These are phyloP conservation scores for Scylla paramamosain DNA, from an alignment of 1,140 invertebrate species.

Conservation along the genomic window DNA sequence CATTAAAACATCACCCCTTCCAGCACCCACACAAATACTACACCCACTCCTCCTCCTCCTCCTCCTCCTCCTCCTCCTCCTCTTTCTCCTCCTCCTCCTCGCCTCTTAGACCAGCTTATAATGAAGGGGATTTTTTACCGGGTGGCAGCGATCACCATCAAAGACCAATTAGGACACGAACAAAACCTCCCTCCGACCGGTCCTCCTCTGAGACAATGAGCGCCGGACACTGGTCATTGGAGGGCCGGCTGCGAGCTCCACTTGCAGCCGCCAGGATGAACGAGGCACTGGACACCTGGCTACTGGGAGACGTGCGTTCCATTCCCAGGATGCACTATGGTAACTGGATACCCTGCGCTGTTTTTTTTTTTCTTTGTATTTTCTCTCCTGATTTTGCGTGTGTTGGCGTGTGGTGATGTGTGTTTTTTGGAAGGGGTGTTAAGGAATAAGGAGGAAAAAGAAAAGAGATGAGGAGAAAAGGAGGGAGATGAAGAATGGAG, in stretches of 20 bases:
- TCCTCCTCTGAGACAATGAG: constrained; percentile 53
- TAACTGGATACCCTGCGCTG: not conserved
- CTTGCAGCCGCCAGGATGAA: not conserved
- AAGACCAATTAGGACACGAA: constrained; percentile 66
- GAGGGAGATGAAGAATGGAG: not conserved
- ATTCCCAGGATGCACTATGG: not conserved
- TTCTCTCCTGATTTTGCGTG: too few species aligned
- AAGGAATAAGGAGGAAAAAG: not conserved
- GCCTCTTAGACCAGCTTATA: constrained; percentile 48
- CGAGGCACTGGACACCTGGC: not conserved
- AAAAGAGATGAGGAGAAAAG: not conserved
- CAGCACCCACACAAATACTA: not conserved
- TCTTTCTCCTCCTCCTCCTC: not conserved
- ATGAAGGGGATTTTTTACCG: constrained; percentile 58
- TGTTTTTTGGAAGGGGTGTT: not conserved
- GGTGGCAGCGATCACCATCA: constrained; percentile 63
- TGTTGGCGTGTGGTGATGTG: not conserved
- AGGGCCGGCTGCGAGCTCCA: constrained; percentile 51
- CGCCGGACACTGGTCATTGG: constrained; percentile 63
- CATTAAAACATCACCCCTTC: not conserved
- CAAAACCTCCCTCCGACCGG: constrained; percentile 58
- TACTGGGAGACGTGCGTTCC: not conserved
- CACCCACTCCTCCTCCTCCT: constrained; percentile 6
- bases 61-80: not conserved
- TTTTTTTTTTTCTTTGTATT: not conserved